phyloP scores from a whole-genome alignment of 37 sponge, comb jelly and placozoan genomes.

The Aplysina aerophoba region DNA sequence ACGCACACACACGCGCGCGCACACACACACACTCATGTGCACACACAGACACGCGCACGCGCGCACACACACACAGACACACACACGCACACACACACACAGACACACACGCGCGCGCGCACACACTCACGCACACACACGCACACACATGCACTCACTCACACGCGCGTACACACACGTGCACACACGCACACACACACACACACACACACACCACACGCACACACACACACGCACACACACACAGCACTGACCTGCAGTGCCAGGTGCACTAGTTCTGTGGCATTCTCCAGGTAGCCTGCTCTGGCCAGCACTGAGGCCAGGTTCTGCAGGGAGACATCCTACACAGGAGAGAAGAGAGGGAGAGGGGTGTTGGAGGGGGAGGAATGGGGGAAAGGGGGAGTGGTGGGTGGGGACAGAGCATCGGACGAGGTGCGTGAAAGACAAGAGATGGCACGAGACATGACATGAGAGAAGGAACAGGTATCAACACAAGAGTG shows the following conservation, averaged over 20 bases:
- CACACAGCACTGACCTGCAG: neutral
- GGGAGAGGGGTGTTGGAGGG: neutral
- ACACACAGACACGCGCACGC: conserved; percentile 17
- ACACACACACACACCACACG: no score
- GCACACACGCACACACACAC: no score
- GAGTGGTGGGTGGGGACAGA: neutral
- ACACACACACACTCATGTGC: conserved; percentile 26
- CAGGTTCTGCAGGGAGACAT: conserved; percentile 15
- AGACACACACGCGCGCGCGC: no score
- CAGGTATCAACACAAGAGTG: no score
- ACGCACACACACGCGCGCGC: no score
- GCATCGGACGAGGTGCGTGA: no score
- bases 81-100: neutral
- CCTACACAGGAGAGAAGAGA: conserved; percentile 12
- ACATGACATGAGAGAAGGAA: no score
- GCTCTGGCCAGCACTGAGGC: conserved; percentile 3
- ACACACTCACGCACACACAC: neutral
- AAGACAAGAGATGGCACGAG: no score
- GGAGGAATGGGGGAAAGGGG: neutral
- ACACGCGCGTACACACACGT: conserved; percentile 29
- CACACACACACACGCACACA: conserved; percentile 32
- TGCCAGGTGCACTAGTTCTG: conserved; percentile 16
- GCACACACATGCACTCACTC: conserved; percentile 8
- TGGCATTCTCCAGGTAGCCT: conserved; percentile 12
- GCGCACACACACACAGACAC: conserved; percentile 47